These are phyloP conservation scores for Hyaena hyaena DNA, from an alignment of 2,113 vertebrate species.

Conservation along the genomic window DNA sequence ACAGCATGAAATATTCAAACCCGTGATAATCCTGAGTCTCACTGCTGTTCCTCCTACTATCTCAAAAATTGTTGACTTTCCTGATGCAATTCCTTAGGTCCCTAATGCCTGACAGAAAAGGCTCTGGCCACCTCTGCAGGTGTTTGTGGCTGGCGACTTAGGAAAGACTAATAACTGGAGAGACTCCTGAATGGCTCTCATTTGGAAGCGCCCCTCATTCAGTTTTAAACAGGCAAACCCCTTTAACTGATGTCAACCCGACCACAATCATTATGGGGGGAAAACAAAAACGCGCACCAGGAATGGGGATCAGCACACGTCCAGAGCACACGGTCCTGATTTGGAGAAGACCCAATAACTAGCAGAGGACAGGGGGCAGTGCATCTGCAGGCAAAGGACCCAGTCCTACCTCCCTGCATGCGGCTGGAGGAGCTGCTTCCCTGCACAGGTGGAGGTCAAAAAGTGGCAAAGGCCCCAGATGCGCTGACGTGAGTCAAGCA, in stretches of 20 bases:
- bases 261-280: not conserved
- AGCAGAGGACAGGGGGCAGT: not conserved
- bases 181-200: not conserved
- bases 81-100: not conserved
- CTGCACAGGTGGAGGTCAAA: constrained; percentile 30
- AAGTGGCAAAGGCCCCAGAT: constrained; percentile 52
- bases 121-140: not conserved
- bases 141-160: not conserved
- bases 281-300: not conserved
- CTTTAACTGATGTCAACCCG: not conserved
- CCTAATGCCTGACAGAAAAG: not conserved
- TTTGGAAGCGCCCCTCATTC: not conserved
- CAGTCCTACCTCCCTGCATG: not conserved
- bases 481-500: constrained; percentile 60
- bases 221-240: not conserved
- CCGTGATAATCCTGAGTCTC: not conserved
- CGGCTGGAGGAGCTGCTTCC: not conserved
- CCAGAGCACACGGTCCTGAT: not conserved
- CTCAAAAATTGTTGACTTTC: not conserved
- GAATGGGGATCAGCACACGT: not conserved
- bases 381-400: not conserved
- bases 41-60: not conserved
- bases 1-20: not conserved
- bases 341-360: not conserved
- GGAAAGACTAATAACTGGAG: not conserved